These are phyloP conservation scores for Oreochromis mossambicus DNA, from an alignment of 2,797 vertebrate genomes.

Conservation along the genomic window DNA sequence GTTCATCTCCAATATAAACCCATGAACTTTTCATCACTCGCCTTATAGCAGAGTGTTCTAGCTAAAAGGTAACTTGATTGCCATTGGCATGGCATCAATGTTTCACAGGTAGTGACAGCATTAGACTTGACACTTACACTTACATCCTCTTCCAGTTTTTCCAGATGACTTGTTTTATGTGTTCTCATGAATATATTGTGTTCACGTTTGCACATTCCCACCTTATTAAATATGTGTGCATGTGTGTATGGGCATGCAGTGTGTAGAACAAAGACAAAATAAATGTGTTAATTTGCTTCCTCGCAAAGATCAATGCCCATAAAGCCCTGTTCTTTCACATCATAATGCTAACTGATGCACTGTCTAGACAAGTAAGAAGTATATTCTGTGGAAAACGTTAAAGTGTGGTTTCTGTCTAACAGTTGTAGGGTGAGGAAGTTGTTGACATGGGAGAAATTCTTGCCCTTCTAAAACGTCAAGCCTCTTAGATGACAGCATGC, in stretches of 20 bases:
- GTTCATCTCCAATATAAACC: background rate
- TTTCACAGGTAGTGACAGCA: background rate
- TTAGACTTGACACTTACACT: background rate
- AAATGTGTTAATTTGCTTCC: background rate
- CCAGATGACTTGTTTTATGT: constrained; percentile 18
- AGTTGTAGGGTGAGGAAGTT: constrained; percentile 10
- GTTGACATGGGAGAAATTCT: constrained; percentile 32
- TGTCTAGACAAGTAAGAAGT: background rate
- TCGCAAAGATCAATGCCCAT: background rate
- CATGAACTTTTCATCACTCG: background rate
- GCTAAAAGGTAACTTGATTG: background rate
- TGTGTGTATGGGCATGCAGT: background rate
- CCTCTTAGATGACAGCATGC: constrained; percentile 33
- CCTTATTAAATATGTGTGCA: background rate
- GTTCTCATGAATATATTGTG: constrained; percentile 6
- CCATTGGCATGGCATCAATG: background rate
- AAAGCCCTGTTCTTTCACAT: background rate
- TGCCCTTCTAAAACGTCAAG: constrained; percentile 35
- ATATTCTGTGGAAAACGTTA: background rate
- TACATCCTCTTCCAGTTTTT: background rate
- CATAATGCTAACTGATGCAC: background rate
- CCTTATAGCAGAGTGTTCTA: background rate
- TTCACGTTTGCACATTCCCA: background rate
- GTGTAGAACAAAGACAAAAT: background rate
- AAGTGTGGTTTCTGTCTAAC: constrained; percentile 16